Base-by-base conservation (phyloP, 2,113 vertebrate species). In the Paralichthys olivaceus region DNA sequence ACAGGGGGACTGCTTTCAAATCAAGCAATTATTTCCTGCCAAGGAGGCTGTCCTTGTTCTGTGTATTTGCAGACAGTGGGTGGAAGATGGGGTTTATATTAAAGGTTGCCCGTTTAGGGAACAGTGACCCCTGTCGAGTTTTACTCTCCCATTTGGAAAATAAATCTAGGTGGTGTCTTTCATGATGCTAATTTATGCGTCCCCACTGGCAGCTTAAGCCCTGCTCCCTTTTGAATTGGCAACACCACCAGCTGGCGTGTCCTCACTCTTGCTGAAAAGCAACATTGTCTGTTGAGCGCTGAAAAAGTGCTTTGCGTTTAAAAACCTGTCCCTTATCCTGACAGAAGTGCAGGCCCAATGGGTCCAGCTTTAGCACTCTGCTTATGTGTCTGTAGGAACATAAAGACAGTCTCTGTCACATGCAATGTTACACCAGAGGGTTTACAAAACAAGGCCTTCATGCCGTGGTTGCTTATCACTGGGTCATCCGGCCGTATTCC, bases 151-250 rank as follows among this genome's bases (percentile, higher is more conserved):
- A 58, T 51, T 81, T 77, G 83, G 79, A 83, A 83, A 78, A 80
- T 88, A 90, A 92, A 92, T 90, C 81, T 86, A 66, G 77, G 72
- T 75, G 80, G 69, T 59, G 79, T 89, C 81, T 91, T 86, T 89
- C 83, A 84, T 57, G 75, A 91, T 84, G 84, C 82, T 90, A 93
- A 92, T 91, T 90, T 92, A 91, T 92, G 86, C 87, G 83, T 91
- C 90, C 81, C 88, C 29, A 28, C 77, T 81, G 90, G 87, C 89
- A 85, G 85, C 87, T 87, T 87, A 90, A 89, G 86, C 54, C 58
- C 81, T 71, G 79, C 77, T 86, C 76, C 79, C 84, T 75, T 90
- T 90, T 88, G 79, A 89, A 87, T 85, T 71, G 77, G 71, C 66
- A 87, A 79, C 80, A 85, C 77, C 69, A 86, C 80, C 90, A 91